These are phyloP conservation scores for Chydorus sphaericus DNA, from an alignment of 2,888 invertebrate species.

Conservation along the genomic window DNA sequence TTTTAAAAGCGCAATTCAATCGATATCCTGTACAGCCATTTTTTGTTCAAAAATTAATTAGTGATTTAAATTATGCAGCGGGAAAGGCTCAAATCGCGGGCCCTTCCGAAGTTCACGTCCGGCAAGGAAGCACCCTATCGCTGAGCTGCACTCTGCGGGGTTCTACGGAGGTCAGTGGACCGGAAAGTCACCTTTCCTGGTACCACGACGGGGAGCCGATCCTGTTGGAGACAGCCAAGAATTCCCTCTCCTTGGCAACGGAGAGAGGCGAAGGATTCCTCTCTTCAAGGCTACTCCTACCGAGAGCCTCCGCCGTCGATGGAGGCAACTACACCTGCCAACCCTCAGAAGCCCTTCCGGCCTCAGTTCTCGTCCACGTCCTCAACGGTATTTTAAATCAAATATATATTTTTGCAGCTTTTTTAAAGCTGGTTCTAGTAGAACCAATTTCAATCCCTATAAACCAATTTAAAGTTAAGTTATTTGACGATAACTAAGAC, in stretches of 20 bases:
- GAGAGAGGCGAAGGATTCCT: conserved; percentile 70
- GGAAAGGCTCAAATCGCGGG: conserved; percentile 75
- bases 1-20: not conserved
- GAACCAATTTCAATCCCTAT: no score
- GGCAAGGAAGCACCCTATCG: conserved; percentile 79
- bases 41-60: not conserved
- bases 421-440: no score
- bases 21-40: not conserved
- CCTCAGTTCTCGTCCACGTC: conserved; percentile 68
- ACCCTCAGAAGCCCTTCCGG: conserved; percentile 67
- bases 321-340: conserved; percentile 73
- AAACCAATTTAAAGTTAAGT: no score
- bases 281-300: conserved; percentile 65
- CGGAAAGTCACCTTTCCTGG: conserved; percentile 49
- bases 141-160: conserved; percentile 76
- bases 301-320: conserved; percentile 65
- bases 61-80: conserved; percentile 42
- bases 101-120: conserved; percentile 73
- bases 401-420: no score
- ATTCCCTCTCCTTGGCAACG: conserved; percentile 50
- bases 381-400: conserved; percentile 68
- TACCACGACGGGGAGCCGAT: conserved; percentile 52
- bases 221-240: conserved; percentile 3
- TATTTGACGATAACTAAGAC: no score
- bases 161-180: conserved; percentile 59